Base-by-base conservation (phyloP, 2,797 vertebrate genomes). In the Alcedo quadribrachys region DNA sequence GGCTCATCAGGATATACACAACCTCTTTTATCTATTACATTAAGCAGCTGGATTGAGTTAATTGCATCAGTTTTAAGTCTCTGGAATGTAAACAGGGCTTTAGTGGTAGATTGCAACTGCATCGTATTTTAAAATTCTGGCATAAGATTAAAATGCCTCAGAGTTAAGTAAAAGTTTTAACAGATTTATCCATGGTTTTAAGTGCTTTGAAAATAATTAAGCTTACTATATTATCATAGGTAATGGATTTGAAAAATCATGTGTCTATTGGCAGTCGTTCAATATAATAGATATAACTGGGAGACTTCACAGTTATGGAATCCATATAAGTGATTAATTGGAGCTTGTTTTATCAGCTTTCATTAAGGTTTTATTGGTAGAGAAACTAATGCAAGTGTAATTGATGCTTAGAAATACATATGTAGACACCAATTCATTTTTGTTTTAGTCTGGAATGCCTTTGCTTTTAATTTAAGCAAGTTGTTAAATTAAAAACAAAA, bases 11-110 rank as follows among this genome's bases (percentile, higher is more conserved):
- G 62, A 63, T 89, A 80, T 90, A 65, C n/a, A 75, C 61, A 89
- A 33, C 68, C 81, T 89, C 68, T 82, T 68, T 57, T 85, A 61
- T 85, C 94, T 92, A 42, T 80, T 87, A 25, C 42, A 53, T 89
- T 53, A 89, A 73, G 53, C 50, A 80, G 63, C n/a, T 77, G 82
- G 48, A 74, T 60, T 92, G 65, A 33, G 37, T 81, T 89, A 93
- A 92, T 83, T 92, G 37, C 42, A 58, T 65, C 1, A 1, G 65
- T 18, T 32, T 87, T 58, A 82, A 87, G n/a, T 65, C 88, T 80
- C 78, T 87, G 86, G 67, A 94, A 82, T 89, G 86, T 89, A 90
- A 95, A 92, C 61, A 77, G 70, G 75, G n/a, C 78, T 89, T 80
- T 80, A 75, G 75, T 61, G 63, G 78, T 75, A 63, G 55, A 28